phyloP scores from a whole-genome alignment of 2,113 vertebrate genomes.

The Daubentonia madagascariensis region DNA sequence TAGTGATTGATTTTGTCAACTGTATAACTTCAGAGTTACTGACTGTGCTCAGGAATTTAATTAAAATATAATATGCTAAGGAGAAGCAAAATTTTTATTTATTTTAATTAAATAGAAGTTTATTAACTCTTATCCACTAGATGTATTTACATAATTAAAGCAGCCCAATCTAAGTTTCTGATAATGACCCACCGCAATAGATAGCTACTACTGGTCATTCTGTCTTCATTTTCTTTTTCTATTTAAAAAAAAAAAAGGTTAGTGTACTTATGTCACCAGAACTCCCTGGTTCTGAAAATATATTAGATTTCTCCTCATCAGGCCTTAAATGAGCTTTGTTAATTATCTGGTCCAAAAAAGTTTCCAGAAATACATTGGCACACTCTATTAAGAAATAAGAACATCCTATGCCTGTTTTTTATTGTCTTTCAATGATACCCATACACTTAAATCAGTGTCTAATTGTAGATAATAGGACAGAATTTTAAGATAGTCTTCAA shows the following conservation, averaged over 20 bases:
- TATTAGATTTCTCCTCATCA: background rate
- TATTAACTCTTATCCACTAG: slow-evolving; percentile 63
- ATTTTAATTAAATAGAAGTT: slow-evolving; percentile 68
- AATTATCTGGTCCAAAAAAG: background rate
- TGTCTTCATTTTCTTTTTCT: slow-evolving; percentile 4
- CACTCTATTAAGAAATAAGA: background rate
- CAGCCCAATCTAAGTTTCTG: slow-evolving; percentile 14
- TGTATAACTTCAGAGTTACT: slow-evolving; percentile 27
- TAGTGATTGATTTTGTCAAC: slow-evolving; percentile 51
- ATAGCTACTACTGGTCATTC: background rate
- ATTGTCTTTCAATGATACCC: background rate
- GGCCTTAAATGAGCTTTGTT: background rate
- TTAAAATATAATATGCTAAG: slow-evolving; percentile 43
- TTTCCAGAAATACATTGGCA: background rate
- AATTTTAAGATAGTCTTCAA: slow-evolving; percentile 9
- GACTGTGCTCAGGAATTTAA: slow-evolving; percentile 44
- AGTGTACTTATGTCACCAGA: background rate
- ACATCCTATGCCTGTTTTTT: background rate
- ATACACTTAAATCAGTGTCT: background rate
- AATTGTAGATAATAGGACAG: background rate
- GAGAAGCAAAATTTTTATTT: slow-evolving; percentile 57
- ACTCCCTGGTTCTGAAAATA: background rate
- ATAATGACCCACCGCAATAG: background rate
- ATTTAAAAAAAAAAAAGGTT: background rate
- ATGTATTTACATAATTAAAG: slow-evolving; percentile 58